Conservation (phyloP, 2,888 invertebrate species). For the Pseudanteris insignis region DNA sequence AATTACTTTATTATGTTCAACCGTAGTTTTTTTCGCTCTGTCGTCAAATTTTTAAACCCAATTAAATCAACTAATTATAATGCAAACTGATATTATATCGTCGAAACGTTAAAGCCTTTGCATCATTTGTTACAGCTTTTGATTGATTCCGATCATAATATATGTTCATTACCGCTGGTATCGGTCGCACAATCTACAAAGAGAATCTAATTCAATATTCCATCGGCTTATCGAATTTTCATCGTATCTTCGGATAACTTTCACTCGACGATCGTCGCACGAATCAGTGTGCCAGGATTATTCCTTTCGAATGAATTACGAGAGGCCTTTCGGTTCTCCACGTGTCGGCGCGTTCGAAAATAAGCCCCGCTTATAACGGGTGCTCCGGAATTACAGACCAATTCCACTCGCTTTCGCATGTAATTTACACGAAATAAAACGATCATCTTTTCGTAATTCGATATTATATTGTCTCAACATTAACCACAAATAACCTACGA, state of each 20-base stretch:
- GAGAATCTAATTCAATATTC: conserved; percentile 4
- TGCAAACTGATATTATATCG: no score
- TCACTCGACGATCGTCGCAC: conserved; percentile 21
- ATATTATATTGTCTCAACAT: no score
- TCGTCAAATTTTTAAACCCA: background rate
- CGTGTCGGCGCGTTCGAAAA: background rate
- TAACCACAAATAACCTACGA: no score
- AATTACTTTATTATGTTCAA: no score
- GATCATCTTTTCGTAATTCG: no score
- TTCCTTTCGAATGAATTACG: conserved; percentile 25
- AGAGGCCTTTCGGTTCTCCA: background rate
- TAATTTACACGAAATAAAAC: no score
- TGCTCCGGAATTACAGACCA: background rate
- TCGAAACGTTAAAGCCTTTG: no score
- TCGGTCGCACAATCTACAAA: background rate
- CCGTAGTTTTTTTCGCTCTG: no score
- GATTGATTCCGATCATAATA: no score
- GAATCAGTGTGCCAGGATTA: conserved; percentile 17
- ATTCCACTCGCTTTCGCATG: no score
- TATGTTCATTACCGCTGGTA: background rate
- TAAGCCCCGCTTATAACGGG: background rate
- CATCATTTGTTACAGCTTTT: no score
- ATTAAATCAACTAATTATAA: no score
- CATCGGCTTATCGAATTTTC: conserved; percentile 24
- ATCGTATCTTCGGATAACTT: conserved; percentile 22